phyloP scores from a whole-genome alignment of 2,888 invertebrate genomes.

The Drosophila testacea region DNA sequence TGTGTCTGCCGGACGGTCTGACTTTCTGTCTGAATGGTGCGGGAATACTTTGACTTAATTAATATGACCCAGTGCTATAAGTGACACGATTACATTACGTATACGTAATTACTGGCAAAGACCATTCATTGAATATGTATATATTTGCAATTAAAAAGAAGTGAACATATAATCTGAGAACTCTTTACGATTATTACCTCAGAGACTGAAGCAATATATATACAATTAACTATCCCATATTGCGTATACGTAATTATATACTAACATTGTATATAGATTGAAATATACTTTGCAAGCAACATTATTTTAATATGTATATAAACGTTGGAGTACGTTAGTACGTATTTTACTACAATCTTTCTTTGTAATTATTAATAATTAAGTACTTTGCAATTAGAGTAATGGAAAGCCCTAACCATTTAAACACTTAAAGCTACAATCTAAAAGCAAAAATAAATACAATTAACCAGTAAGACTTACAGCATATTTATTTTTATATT shows the following conservation, averaged over 20 bases:
- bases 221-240: not conserved
- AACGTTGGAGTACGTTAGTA: no score
- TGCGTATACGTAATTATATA: not conserved
- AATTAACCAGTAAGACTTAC: not conserved
- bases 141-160: not conserved
- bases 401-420: not conserved
- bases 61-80: constrained; percentile 27
- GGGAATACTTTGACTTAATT: constrained; percentile 50
- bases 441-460: not conserved
- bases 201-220: not conserved
- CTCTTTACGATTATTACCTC: not conserved
- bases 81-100: constrained; percentile 6
- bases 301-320: no score
- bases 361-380: no score
- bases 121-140: not conserved
- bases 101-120: constrained; percentile 41
- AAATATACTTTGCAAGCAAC: not conserved
- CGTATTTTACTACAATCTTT: no score
- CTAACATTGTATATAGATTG: not conserved
- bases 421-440: not conserved
- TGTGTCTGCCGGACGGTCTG: constrained; percentile 18
- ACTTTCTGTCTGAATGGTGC: constrained; percentile 5
- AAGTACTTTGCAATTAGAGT: not conserved
- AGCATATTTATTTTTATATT: not conserved
- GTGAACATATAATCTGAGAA: not conserved